Percentiles rank a stretch among this genome's conserved stretches.
These are phyloP conservation scores for Andrena camellia DNA, from an alignment of 2,888 invertebrate species.

Conservation along the genomic window DNA sequence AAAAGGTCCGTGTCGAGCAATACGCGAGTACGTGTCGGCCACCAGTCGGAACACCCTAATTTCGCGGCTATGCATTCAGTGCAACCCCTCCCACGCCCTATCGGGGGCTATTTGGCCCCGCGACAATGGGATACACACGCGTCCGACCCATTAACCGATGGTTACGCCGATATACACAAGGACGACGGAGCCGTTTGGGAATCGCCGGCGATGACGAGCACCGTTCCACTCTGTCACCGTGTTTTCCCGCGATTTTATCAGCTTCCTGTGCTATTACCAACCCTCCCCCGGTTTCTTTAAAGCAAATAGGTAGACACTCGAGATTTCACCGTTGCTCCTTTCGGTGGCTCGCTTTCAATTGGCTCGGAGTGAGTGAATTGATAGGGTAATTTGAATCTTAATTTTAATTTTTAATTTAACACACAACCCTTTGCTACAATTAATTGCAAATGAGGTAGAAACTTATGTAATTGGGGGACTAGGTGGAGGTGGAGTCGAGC, in stretches of 20 bases:
- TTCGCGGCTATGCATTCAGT: conserved; percentile 58
- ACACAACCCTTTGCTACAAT: no score
- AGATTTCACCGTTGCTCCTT: conserved; percentile 4
- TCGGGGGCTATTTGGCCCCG: conserved; percentile 67
- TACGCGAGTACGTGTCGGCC: conserved; percentile 23
- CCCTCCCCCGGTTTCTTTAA: conserved; percentile 18
- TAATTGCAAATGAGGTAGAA: no score
- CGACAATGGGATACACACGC: conserved; percentile 72
- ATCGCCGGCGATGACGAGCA: conserved; percentile 53
- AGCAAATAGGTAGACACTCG: conserved; percentile 20
- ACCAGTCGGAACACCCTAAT: conserved; percentile 69
- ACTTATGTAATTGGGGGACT: no score
- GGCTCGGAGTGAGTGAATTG: no score
- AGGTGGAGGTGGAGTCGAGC: no score
- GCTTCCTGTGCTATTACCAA: conserved; percentile 9
- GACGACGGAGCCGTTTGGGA: conserved; percentile 44
- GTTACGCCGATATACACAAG: conserved; percentile 67
- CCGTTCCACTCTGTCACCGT: conserved; percentile 56
- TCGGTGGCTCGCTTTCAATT: neutral
- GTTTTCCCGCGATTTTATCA: conserved; percentile 63
- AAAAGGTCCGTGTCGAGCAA: conserved; percentile 53
- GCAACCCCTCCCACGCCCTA: conserved; percentile 74
- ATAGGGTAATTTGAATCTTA: no score
- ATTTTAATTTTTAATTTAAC: no score
- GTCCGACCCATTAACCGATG: conserved; percentile 72